Conservation (phyloP, 2,888 invertebrate genomes). For the Agonopterix heracliana region DNA sequence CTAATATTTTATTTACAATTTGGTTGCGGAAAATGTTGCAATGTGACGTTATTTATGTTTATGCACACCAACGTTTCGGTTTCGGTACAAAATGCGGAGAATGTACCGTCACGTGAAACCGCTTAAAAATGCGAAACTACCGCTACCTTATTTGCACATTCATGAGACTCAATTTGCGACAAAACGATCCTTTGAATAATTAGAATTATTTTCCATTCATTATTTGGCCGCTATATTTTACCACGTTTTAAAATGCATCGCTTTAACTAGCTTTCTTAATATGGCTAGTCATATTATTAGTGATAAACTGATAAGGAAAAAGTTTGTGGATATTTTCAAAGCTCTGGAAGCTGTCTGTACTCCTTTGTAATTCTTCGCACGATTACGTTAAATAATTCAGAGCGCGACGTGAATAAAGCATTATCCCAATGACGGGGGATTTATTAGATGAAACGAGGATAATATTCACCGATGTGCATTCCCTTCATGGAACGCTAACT, state of each 20-base stretch:
- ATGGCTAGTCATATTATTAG: too few relatives aligned
- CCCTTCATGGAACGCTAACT: background rate
- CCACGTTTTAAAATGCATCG: too few relatives aligned
- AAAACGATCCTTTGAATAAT: constrained; percentile 4
- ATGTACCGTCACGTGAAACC: constrained; percentile 3
- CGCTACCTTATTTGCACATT: constrained; percentile 9
- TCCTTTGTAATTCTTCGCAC: constrained; percentile 37
- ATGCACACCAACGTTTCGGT: background rate
- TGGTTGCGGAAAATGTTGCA: too few relatives aligned
- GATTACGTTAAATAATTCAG: constrained; percentile 40
- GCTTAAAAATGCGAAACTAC: constrained; percentile 7
- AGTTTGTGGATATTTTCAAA: too few relatives aligned
- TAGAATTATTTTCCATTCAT: background rate
- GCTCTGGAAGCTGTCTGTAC: background rate
- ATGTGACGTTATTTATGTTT: too few relatives aligned
- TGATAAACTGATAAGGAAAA: too few relatives aligned
- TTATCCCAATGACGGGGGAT: constrained; percentile 24
- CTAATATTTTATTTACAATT: too few relatives aligned
- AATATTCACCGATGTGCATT: constrained; percentile 3
- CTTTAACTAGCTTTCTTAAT: too few relatives aligned
- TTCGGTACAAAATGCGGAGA: constrained; percentile 4
- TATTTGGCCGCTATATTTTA: background rate
- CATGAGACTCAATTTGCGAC: constrained; percentile 8
- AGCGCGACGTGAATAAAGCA: constrained; percentile 24
- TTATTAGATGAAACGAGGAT: constrained; percentile 17